Conservation (phyloP, 92 coral and sea anemone genomes). For the Epizoanthus ramosus region DNA sequence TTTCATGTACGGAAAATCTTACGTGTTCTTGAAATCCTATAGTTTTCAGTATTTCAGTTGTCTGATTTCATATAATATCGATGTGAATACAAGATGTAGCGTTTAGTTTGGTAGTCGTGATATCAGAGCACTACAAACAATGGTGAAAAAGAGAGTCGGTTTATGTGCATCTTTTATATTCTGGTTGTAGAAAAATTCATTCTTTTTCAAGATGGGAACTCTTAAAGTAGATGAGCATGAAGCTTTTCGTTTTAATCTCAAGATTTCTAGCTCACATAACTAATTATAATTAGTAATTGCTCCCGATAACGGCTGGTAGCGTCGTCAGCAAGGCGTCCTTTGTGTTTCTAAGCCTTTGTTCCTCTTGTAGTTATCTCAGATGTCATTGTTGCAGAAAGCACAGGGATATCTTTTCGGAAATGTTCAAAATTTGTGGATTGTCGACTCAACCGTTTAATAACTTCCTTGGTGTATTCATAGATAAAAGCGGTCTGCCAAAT, state of each 20-base stretch:
- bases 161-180: not conserved
- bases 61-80: not conserved
- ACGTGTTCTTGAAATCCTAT: not conserved
- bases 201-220: too few relatives aligned
- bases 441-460: not conserved
- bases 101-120: not conserved
- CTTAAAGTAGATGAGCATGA: too few relatives aligned
- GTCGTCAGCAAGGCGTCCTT: not conserved
- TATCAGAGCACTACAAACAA: not conserved
- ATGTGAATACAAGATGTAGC: not conserved
- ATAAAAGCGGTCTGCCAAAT: not conserved
- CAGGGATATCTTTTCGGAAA: conserved; percentile 13
- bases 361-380: not conserved
- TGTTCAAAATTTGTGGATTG: not conserved
- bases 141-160: not conserved
- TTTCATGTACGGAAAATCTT: not conserved
- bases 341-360: not conserved
- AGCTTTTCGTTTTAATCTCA: too few relatives aligned
- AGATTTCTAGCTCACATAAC: not conserved
- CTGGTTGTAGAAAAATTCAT: too few relatives aligned
- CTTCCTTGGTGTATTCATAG: not conserved
- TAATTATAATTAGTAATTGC: not conserved
- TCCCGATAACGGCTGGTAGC: not conserved
- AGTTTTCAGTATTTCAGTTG: not conserved
- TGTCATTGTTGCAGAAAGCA: conserved; percentile 1